Conservation (phyloP, 2,113 vertebrate species). For the Mirza zaza region DNA sequence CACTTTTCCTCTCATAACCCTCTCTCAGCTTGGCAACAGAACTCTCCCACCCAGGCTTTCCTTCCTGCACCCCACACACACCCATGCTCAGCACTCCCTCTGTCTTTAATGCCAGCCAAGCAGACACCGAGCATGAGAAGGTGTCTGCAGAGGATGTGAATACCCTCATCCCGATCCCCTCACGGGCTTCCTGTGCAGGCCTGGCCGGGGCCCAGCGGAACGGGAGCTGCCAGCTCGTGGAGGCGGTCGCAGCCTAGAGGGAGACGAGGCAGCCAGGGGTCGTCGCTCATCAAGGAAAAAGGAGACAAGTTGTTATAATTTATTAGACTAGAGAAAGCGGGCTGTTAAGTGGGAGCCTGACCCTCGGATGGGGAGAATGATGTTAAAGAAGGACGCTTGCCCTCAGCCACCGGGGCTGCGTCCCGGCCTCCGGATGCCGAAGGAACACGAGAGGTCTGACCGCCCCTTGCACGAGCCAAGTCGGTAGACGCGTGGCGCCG, state of each 20-base stretch:
- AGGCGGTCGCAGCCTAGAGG: background rate
- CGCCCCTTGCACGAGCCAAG: background rate
- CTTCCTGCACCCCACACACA: conserved; percentile 34
- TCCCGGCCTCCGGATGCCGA: background rate
- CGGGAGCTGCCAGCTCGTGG: background rate
- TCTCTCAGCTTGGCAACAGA: conserved; percentile 18
- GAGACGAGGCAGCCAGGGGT: conserved; percentile 13
- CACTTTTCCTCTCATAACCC: conserved; percentile 25
- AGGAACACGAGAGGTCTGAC: background rate
- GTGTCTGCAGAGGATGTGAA: conserved; percentile 54
- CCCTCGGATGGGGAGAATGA: background rate
- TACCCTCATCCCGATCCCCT: conserved; percentile 57
- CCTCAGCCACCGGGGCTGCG: background rate
- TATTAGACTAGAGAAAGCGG: conserved; percentile 11
- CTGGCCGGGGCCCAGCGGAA: conserved; percentile 25
- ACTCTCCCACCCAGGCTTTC: conserved; percentile 26
- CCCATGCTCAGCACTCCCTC: background rate
- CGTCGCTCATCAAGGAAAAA: conserved; percentile 19
- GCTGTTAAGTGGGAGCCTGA: background rate
- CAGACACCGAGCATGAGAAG: conserved; percentile 35
- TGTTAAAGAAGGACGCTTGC: background rate
- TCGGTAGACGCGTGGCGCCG: background rate
- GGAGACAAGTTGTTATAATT: background rate
- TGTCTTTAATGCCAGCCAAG: conserved; percentile 30
- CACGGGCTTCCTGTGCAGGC: background rate